Conservation (phyloP, 1,140 invertebrate species). For the Trypoxylus dichotomus region DNA sequence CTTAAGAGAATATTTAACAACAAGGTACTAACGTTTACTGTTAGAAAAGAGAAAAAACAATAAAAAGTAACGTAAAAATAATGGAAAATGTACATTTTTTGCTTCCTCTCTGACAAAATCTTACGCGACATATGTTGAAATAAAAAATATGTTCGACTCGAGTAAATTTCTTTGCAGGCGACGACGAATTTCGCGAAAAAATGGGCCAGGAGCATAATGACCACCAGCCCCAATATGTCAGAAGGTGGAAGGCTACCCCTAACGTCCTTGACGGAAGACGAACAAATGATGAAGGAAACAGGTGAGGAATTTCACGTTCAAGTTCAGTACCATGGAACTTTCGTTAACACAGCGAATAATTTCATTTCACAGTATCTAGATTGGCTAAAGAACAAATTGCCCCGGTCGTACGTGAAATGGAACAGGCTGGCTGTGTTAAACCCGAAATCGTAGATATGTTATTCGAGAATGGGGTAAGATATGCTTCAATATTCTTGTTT, state of each 20-base stretch:
- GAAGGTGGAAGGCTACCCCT: conserved; percentile 54
- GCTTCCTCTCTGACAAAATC: not conserved
- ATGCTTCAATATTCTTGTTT: too few relatives aligned
- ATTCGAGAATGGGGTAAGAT: conserved; percentile 84
- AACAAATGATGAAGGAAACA: conserved; percentile 76
- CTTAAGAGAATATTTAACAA: conserved; percentile 17
- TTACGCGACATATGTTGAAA: not conserved
- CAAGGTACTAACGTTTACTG: not conserved
- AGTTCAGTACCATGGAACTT: not conserved
- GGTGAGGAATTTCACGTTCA: conserved; percentile 57
- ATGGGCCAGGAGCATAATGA: conserved; percentile 10
- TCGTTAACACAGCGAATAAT: not conserved
- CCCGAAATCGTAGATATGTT: conserved; percentile 69
- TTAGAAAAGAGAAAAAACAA: too few relatives aligned
- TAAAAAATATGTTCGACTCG: too few relatives aligned
- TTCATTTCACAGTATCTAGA: conserved; percentile 68
- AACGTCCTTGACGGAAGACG: conserved; percentile 72
- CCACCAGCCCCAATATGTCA: not conserved
- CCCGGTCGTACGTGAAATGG: conserved; percentile 91
- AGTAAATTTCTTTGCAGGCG: not conserved
- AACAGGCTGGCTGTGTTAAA: conserved; percentile 80
- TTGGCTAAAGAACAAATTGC: conserved; percentile 85
- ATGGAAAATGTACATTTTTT: not conserved
- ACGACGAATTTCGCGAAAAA: conserved; percentile 9
- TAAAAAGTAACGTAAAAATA: too few relatives aligned